phyloP scores from a whole-genome alignment of 2,797 vertebrate genomes.

The Acipenser ruthenus region DNA sequence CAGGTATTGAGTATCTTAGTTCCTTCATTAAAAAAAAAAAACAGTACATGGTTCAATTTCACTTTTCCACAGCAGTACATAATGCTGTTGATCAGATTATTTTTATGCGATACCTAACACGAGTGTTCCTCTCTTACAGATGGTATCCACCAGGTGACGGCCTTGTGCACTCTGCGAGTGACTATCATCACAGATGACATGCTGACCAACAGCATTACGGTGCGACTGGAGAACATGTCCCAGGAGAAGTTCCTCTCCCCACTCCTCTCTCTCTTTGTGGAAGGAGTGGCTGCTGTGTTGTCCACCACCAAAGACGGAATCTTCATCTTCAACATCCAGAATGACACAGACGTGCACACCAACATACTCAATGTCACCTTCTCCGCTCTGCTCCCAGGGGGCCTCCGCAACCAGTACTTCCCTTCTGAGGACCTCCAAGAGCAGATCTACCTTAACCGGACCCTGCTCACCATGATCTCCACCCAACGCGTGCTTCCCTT shows the following conservation, averaged over 20 bases:
- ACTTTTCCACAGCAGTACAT: too few species aligned
- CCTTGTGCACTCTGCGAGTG: constrained; percentile 80
- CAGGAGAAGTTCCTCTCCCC: constrained; percentile 94
- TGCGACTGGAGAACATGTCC: constrained; percentile 95
- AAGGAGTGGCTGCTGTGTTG: constrained; percentile 85
- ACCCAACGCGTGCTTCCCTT: constrained; percentile 90
- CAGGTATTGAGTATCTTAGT: too few species aligned
- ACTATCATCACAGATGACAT: constrained; percentile 96
- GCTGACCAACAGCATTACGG: constrained; percentile 96
- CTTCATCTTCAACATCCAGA: constrained; percentile 94
- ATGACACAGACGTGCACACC: constrained; percentile 85
- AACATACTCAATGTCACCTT: constrained; percentile 93
- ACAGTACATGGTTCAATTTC: too few species aligned
- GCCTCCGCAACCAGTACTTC: constrained; percentile 70
- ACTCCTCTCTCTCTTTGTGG: constrained; percentile 77
- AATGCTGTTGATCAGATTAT: too few species aligned
- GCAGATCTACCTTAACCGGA: constrained; percentile 93
- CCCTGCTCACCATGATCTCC: constrained; percentile 77
- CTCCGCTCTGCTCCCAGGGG: constrained; percentile 81
- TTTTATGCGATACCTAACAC: too few species aligned
- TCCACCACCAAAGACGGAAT: constrained; percentile 79
- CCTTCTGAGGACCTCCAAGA: constrained; percentile 93
- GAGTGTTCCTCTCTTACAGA: constrained; percentile 49
- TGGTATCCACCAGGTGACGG: constrained; percentile 69
- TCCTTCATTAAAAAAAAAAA: too few species aligned